Conservation (phyloP, 2,797 vertebrate species). For the Aldrovandia affinis region DNA sequence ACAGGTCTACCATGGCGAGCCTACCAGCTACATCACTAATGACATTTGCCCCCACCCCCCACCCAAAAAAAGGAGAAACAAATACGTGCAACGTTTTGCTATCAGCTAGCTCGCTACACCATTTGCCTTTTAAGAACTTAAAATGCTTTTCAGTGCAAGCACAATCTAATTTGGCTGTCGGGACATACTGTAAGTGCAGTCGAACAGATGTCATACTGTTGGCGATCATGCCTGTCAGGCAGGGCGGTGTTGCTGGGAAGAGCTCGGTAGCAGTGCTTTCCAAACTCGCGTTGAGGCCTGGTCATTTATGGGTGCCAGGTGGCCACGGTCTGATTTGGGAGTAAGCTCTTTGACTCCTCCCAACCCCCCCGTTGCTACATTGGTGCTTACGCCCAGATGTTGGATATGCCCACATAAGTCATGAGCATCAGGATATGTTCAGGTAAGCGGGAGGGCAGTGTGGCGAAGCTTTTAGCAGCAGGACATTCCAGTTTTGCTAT, state of each 20-base stretch:
- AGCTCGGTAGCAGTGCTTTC: too few species aligned
- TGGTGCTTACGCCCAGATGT: too few species aligned
- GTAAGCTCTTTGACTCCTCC: too few species aligned
- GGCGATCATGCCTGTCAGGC: too few species aligned
- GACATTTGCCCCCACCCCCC: neutral
- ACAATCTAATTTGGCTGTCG: neutral
- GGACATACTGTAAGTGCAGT: too few species aligned
- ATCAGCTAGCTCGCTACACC: neutral
- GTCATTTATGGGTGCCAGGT: too few species aligned
- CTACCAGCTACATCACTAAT: neutral
- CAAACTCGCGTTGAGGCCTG: too few species aligned
- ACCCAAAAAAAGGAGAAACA: neutral
- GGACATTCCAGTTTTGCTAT: neutral
- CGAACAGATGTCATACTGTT: too few species aligned
- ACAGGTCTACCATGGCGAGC: too few species aligned
- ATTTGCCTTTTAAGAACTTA: neutral
- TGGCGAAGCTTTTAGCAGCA: neutral
- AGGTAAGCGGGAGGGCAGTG: neutral
- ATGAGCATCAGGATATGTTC: neutral
- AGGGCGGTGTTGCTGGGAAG: too few species aligned
- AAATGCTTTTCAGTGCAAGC: neutral
- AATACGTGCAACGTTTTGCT: neutral
- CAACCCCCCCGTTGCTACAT: too few species aligned
- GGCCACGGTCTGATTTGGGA: too few species aligned
- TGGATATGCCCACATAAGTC: neutral